Evolutionary conservation across 2,797 vertebrate species (phyloP).

Genomic region (Erpetoichthys calabaricus): DNA sequence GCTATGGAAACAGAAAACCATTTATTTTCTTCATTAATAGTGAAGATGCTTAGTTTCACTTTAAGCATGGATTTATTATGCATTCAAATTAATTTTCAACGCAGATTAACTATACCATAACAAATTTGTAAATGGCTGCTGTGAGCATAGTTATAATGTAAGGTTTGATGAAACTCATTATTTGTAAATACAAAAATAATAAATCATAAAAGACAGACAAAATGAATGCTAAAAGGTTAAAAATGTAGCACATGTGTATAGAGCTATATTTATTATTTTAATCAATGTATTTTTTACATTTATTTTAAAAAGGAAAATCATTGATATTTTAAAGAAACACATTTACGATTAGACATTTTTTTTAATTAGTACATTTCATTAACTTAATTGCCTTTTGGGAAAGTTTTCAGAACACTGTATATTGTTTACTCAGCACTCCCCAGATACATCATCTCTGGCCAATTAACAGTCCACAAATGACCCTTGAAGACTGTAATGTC

Average conservation of each 20-base stretch:
- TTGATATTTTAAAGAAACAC: too few species aligned
- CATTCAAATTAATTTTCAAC: not conserved
- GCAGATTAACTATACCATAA: not conserved
- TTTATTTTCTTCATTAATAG: not conserved
- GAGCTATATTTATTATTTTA: too few species aligned
- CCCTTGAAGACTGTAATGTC: constrained; percentile 6
- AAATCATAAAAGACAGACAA: not conserved
- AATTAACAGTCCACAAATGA: constrained; percentile 4
- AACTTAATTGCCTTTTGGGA: not conserved
- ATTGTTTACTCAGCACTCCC: not conserved
- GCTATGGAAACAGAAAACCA: constrained; percentile 2
- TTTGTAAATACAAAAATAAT: not conserved
- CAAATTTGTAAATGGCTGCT: not conserved
- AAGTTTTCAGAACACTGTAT: not conserved
- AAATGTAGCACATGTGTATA: not conserved
- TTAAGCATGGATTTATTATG: not conserved
- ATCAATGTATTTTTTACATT: too few species aligned
- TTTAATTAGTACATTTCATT: too few species aligned
- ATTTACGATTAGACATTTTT: too few species aligned
- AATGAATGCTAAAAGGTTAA: not conserved
- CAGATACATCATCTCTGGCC: constrained; percentile 4
- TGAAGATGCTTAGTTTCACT: constrained; percentile 2
- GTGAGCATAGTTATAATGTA: too few species aligned
- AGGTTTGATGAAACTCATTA: too few species aligned
- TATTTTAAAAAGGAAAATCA: too few species aligned